Evolutionary conservation across 2,113 vertebrate genomes (phyloP), one percentile per base, ranked within the genome.

Genomic region (Pangasianodon hypophthalmus): DNA sequence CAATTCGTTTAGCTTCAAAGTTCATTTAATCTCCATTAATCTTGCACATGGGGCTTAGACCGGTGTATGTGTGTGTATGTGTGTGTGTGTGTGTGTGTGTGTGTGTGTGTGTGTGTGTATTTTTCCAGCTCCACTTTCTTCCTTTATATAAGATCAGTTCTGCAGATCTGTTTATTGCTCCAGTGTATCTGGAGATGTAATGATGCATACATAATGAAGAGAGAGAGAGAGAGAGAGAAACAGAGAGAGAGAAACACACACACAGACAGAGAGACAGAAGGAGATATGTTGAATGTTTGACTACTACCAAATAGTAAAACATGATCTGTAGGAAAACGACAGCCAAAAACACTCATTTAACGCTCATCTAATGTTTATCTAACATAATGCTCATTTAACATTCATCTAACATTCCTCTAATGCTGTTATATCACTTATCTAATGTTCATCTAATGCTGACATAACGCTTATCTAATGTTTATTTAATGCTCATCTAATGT

Each of bases 191-290:
- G 93, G 92, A 94, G 92, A 9, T 91, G 94, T 96, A 95, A 96
- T 95, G 95, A 95, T 95, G 95, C 95, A 94, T 96, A 93, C 92
- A 94, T 93, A 95, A 95, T 94, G 92, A 94, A 94, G 91, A 91
- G 90, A 91, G 92, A 92, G 71, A 87, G 89, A 88, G 89, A 92
- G 91, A 84, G 89, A 44, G 64, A 18, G 44, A 16, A 37, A 48
- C 32, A 75, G 37, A 52, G 44, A 69, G 21, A 79, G 24, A 85
- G 82, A 48, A 3, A 80, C 24, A 26, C 26, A 64, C n/a, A 37
- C 5, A 37, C n/a, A 71, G 13, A 16, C 18, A 71, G 62, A 71
- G n/a, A 71, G 67, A 37, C 67, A 71, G 67, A 71, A 71, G 0
- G n/a, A 73, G 71, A 21, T 21, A 9, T 41, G 37, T 44, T 75